Evolutionary conservation across 1,140 invertebrate species (phyloP).

Genomic region (Lethocerus indicus): DNA sequence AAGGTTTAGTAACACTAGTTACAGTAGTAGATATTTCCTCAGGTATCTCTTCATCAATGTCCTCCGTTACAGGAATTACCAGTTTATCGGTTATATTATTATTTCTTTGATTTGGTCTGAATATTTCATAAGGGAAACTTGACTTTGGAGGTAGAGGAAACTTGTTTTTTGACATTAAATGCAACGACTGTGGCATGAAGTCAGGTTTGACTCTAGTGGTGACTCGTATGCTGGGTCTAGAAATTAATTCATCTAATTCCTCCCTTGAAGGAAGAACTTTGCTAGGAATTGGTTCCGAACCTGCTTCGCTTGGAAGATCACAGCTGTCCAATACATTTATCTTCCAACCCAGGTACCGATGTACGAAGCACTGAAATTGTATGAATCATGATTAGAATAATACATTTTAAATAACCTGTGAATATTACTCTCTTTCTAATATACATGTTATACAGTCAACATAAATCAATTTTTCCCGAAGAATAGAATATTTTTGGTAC

Average conservation of each 20-base stretch:
- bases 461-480: neutral
- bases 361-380: constrained; percentile 64
- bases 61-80: constrained; percentile 15
- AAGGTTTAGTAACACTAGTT: neutral
- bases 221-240: constrained; percentile 43
- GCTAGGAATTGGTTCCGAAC: constrained; percentile 31
- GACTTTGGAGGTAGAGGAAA: neutral
- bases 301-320: constrained; percentile 29
- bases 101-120: constrained; percentile 5
- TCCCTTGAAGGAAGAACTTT: constrained; percentile 26
- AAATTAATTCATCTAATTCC: constrained; percentile 36
- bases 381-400: constrained; percentile 9
- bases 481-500: too few species aligned
- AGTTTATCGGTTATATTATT: constrained; percentile 2
- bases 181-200: constrained; percentile 16
- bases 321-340: constrained; percentile 79
- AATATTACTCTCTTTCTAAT: neutral
- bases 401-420: neutral
- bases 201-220: constrained; percentile 52
- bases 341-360: constrained; percentile 87
- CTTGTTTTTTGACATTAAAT: neutral
- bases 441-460: neutral
- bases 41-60: constrained; percentile 9
- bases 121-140: constrained; percentile 9
- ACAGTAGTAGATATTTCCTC: too few species aligned